Percentiles rank a stretch among this genome's conserved stretches.
These are phyloP conservation scores for Hydra vulgaris DNA, from an alignment of 30 jellyfish, hydroid and myxozoan genomes.

Conservation along the genomic window DNA sequence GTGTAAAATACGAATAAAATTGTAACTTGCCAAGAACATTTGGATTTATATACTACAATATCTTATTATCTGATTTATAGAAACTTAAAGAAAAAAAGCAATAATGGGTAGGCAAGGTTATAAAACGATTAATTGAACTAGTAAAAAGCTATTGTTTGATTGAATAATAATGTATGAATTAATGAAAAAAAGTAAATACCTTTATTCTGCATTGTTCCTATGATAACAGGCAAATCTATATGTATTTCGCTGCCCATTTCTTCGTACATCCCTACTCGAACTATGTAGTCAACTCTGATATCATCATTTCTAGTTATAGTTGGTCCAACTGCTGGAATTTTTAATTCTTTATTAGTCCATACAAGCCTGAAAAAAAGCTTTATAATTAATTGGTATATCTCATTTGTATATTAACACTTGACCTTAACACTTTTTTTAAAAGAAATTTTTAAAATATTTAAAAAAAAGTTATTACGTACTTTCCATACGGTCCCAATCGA, in stretches of 20 bases:
- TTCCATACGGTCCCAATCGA: conserved; percentile 16
- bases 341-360: conserved; percentile 60
- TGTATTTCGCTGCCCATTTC: conserved; percentile 76
- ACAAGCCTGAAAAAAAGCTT: conserved; percentile 2
- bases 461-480: background rate
- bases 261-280: conserved; percentile 96
- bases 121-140: no score
- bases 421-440: background rate
- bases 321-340: conserved; percentile 68
- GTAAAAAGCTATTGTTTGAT: no score
- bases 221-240: conserved; percentile 82
- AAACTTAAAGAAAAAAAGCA: no score
- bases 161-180: no score
- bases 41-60: no score
- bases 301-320: conserved; percentile 60
- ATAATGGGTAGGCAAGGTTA: no score
- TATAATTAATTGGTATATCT: background rate
- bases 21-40: no score
- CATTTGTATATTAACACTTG: background rate
- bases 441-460: background rate
- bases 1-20: no score
- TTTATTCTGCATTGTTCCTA: conserved; percentile 46
- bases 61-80: no score
- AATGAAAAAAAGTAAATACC: no score
- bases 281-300: conserved; percentile 67